Evolutionary conservation across 2,113 vertebrate species (phyloP).

Genomic region (Pterophyllum scalare): DNA sequence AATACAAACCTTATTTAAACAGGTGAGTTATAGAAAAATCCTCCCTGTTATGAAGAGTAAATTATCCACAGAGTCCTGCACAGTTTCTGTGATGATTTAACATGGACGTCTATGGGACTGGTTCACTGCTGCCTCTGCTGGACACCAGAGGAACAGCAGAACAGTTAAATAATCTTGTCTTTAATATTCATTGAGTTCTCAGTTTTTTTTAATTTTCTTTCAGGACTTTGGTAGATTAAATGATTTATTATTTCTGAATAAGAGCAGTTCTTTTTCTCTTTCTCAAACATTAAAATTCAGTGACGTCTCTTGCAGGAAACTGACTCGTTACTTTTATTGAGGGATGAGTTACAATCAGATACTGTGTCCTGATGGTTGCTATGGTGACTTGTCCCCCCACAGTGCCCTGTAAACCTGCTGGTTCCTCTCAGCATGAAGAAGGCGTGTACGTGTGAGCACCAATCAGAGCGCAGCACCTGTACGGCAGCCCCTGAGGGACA

Average conservation of each 20-base stretch:
- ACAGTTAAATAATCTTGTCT: background rate
- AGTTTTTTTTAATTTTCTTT: background rate
- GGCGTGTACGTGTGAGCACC: slow-evolving; percentile 29
- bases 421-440: background rate
- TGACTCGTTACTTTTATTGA: no score
- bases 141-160: background rate
- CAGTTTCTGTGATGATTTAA: background rate
- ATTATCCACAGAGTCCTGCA: no score
- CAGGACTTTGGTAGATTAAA: background rate
- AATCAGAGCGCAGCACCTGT: background rate
- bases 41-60: no score
- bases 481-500: background rate
- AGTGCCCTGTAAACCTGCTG: slow-evolving; percentile 7
- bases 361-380: no score
- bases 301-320: background rate
- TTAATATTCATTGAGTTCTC: background rate
- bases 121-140: background rate
- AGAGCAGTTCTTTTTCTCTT: accelerated
- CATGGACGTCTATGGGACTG: background rate
- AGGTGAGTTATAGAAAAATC: no score
- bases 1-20: background rate
- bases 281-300: background rate
- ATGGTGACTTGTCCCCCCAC: background rate
- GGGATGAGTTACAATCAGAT: no score
- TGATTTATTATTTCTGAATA: background rate